Conservation (phyloP, 2,888 invertebrate genomes). For the Strigamia crassipes region DNA sequence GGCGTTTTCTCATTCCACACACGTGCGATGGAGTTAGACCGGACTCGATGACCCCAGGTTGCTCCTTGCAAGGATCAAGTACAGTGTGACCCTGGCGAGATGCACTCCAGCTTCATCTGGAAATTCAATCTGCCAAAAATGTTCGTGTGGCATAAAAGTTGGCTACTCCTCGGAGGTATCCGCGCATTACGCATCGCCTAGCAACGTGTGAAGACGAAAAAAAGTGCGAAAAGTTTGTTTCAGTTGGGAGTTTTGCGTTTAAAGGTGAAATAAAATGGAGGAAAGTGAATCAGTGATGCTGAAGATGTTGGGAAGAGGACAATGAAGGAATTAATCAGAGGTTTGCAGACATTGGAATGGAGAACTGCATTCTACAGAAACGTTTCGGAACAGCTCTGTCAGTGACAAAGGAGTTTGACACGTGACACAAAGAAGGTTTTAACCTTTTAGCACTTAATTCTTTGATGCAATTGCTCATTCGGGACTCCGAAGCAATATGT, state of each 20-base stretch:
- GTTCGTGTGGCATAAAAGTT: neutral
- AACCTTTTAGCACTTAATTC: neutral
- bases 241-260: too few species aligned
- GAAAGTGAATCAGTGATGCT: neutral
- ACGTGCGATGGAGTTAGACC: neutral
- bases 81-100: neutral
- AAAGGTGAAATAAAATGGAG: too few species aligned
- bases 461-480: neutral
- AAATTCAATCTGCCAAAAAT: neutral
- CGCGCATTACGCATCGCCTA: neutral
- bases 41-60: neutral
- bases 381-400: neutral
- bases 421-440: neutral
- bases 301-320: neutral
- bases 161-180: neutral
- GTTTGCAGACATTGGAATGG: neutral
- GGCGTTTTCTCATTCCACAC: neutral
- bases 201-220: neutral
- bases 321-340: neutral
- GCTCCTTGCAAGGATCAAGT: neutral
- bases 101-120: neutral
- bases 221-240: too few species aligned
- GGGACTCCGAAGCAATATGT: neutral
- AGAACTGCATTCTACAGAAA: too few species aligned
- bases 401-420: neutral